Base-by-base conservation (phyloP, 2,888 invertebrate species). In the Margaritifera margaritifera region DNA sequence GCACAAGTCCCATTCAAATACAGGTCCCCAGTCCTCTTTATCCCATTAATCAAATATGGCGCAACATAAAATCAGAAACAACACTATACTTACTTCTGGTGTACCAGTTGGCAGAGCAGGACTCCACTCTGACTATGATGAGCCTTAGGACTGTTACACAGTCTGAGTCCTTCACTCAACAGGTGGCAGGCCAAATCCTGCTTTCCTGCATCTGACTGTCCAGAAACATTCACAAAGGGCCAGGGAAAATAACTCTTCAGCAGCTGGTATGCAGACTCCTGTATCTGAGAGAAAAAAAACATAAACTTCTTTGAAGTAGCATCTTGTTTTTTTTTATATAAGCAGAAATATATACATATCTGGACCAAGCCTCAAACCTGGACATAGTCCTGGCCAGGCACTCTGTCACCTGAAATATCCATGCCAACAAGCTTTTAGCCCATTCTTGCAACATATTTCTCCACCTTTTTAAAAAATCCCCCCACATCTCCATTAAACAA, bases 91-190 rank as follows among this genome's bases (percentile, higher is more conserved):
- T 75, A 88, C 88, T 82, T 86, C 55, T 80, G 71, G 53, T 90
- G 89, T 50, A 93, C 85, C 73, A 93, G 88, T 84, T 91, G 91
- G 72, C 92, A 90, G 75, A 93, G 89, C 54, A 90, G 90, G 62
- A 92, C 92, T 19, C 93, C 93, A 86, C 93, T 93, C 79, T 92
- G 92, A 52, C 92, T 92, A 84, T 93, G 91, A 86, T 92, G 93
- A 78, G 93, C 92, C 82, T 92, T 92, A 74, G 92, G 92, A 78
- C 92, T 92, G 78, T 90, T 90, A 78, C 93, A 92, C 68, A 92
- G 88, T 57, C 83, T 83, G 19, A 92, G 77, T 31, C 81, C 81
- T 56, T 80, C 72, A 18, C 57, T 52, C 68, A 86, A 68, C 65
- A 86, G 68, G 52, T 81, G 81, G 64, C 72, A 74, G 53, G 74